A percentile compares a stretch with the other conserved stretches of the same genome.
phyloP scores from a whole-genome alignment of 2,113 vertebrate genomes.

The Bostrychus sinensis region DNA sequence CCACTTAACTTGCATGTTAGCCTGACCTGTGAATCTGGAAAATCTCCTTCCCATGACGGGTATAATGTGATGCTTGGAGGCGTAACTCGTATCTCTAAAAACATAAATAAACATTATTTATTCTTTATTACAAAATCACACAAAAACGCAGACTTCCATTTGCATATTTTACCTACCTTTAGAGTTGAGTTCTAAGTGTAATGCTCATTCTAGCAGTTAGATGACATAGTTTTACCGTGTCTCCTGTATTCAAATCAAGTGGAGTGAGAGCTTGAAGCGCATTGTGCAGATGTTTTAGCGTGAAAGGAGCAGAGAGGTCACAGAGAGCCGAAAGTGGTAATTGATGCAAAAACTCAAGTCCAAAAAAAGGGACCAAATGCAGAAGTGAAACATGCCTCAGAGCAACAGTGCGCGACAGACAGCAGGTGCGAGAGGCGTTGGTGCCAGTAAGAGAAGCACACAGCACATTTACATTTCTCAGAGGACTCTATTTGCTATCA shows the following conservation, averaged over 20 bases:
- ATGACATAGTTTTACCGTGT: constrained; percentile 33
- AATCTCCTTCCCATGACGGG: constrained; percentile 34
- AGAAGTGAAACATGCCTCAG: constrained; percentile 69
- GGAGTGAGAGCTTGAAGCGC: constrained; percentile 27
- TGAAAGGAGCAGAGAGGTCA: constrained; percentile 53
- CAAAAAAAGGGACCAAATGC: constrained; percentile 47
- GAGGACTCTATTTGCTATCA: constrained; percentile 25
- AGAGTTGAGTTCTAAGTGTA: constrained; percentile 18
- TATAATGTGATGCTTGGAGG: constrained; percentile 58
- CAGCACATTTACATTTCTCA: constrained; percentile 52
- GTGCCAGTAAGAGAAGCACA: constrained; percentile 49
- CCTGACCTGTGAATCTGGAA: constrained; percentile 16
- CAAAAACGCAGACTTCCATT: too few relatives aligned
- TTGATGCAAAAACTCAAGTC: constrained; percentile 44
- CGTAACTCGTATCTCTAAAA: constrained; percentile 16
- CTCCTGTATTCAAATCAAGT: constrained; percentile 17
- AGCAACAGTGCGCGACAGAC: constrained; percentile 51
- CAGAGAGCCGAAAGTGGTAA: constrained; percentile 46
- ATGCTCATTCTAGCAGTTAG: constrained; percentile 22
- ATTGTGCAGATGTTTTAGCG: constrained; percentile 45
- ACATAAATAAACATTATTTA: constrained; percentile 16
- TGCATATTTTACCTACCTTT: constrained; percentile 63
- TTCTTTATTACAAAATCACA: background rate
- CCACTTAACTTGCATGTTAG: constrained; percentile 67
- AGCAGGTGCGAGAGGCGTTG: constrained; percentile 52